These are phyloP conservation scores for Eupithecia tripunctaria DNA, from an alignment of 2,888 invertebrate genomes.

Conservation along the genomic window DNA sequence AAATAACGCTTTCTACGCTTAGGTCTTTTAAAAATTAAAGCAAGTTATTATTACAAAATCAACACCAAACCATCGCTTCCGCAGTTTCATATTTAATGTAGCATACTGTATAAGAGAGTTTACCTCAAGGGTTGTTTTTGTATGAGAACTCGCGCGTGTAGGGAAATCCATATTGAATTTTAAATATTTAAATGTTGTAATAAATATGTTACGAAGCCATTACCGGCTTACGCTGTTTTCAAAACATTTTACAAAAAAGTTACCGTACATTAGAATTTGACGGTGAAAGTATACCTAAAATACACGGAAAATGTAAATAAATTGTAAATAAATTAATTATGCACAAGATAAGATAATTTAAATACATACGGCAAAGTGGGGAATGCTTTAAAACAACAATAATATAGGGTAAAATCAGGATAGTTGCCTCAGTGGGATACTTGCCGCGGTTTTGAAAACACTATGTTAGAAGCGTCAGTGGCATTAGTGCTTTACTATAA, in stretches of 20 bases:
- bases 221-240: constrained; percentile 34
- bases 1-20: not conserved
- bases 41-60: not conserved
- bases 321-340: constrained; percentile 1
- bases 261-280: constrained; percentile 15
- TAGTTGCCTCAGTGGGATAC: too few relatives aligned
- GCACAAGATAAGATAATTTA: not conserved
- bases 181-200: constrained; percentile 47
- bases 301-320: not conserved
- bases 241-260: constrained; percentile 27
- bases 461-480: too few relatives aligned
- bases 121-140: constrained; percentile 40
- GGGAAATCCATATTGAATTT: constrained; percentile 48
- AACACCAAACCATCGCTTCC: not conserved
- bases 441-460: too few relatives aligned
- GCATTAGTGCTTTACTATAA: too few relatives aligned
- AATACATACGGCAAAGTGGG: too few relatives aligned
- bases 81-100: constrained; percentile 13
- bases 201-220: constrained; percentile 47
- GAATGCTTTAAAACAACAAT: too few relatives aligned
- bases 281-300: not conserved
- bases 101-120: constrained; percentile 38
- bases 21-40: not conserved
- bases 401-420: too few relatives aligned
- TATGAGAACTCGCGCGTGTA: constrained; percentile 38